phyloP scores from a whole-genome alignment of 2,797 vertebrate genomes.

The Cryptoblepharus egeriae region DNA sequence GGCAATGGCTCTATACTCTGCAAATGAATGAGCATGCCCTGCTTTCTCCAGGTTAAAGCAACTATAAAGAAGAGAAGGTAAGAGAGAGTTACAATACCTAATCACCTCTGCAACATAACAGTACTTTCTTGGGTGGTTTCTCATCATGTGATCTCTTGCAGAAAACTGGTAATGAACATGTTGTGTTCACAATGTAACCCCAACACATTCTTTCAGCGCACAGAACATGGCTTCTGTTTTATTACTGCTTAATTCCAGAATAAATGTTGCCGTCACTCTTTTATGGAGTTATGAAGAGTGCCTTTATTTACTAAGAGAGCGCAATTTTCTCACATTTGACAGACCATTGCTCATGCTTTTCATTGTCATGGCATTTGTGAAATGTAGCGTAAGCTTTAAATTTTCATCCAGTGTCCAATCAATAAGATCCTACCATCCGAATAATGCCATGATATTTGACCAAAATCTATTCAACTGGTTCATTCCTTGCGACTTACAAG shows the following conservation, averaged over 20 bases:
- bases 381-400: constrained; percentile 74
- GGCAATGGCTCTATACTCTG: background rate
- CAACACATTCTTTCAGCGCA: constrained; percentile 34
- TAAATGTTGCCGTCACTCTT: constrained; percentile 69
- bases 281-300: constrained; percentile 67
- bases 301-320: constrained; percentile 74
- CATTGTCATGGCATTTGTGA: constrained; percentile 74
- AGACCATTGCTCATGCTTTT: constrained; percentile 71
- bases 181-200: constrained; percentile 44
- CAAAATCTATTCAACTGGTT: constrained; percentile 62
- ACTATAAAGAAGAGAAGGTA: background rate
- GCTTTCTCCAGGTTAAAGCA: background rate
- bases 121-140: background rate
- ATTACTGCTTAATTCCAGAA: constrained; percentile 72
- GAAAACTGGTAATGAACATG: constrained; percentile 46
- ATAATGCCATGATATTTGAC: constrained; percentile 57
- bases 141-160: constrained; percentile 43
- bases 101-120: background rate
- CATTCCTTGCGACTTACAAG: constrained; percentile 62
- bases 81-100: background rate
- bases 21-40: background rate
- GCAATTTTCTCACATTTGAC: constrained; percentile 69
- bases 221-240: constrained; percentile 60
- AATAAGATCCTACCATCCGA: constrained; percentile 55
- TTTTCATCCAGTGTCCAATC: constrained; percentile 61